A percentile compares a stretch with the other conserved stretches of the same genome.
Evolutionary conservation across 1,140 invertebrate species (phyloP).

Genomic region (Leptestheria dahalacensis): DNA sequence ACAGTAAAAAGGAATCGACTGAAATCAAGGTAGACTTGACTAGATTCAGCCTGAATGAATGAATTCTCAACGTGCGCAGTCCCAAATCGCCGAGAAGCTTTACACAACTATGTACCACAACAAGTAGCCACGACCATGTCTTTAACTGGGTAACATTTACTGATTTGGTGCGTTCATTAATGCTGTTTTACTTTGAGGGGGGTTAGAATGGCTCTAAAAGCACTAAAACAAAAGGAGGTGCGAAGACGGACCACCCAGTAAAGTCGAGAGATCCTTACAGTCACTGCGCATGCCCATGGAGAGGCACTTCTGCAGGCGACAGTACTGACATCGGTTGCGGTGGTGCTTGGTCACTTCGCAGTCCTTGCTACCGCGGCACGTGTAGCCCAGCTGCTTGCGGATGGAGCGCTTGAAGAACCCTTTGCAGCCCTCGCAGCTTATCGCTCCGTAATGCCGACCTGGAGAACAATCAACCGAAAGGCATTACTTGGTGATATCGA

Average conservation of each 20-base stretch:
- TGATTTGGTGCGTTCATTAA: too few species aligned
- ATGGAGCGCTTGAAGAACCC: conserved; percentile 86
- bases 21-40: too few species aligned
- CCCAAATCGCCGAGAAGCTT: too few species aligned
- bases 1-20: too few species aligned
- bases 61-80: too few species aligned
- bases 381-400: conserved; percentile 86
- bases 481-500: neutral
- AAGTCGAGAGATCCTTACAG: conserved; percentile 54
- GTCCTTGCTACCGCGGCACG: conserved; percentile 82
- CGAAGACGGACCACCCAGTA: conserved; percentile 6
- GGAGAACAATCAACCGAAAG: conserved; percentile 4
- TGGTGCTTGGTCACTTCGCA: conserved; percentile 96
- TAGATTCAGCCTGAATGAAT: too few species aligned
- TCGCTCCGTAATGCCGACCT: conserved; percentile 85
- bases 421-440: conserved; percentile 84
- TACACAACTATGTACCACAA: too few species aligned
- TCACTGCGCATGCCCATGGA: conserved; percentile 95
- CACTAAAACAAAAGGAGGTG: too few species aligned
- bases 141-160: too few species aligned
- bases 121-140: too few species aligned
- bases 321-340: conserved; percentile 93
- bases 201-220: too few species aligned
- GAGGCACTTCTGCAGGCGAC: conserved; percentile 89
- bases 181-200: too few species aligned